These are phyloP conservation scores for Lithobius niger DNA, from an alignment of 1,140 invertebrate species.

Conservation along the genomic window DNA sequence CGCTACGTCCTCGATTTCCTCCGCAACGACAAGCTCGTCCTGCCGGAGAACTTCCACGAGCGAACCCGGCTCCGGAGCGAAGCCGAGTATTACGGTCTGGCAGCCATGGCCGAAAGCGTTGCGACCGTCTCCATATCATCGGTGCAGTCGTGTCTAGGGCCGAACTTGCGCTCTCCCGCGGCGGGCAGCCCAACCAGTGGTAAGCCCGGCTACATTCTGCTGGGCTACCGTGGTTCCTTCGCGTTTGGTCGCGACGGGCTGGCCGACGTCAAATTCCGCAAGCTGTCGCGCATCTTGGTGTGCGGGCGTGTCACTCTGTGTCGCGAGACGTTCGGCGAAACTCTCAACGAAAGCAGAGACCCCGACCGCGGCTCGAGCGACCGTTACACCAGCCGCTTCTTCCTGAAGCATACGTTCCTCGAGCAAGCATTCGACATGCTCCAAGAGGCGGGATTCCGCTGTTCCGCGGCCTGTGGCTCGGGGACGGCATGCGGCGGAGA, in stretches of 20 bases:
- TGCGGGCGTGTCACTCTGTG: constrained; percentile 84
- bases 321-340: constrained; percentile 91
- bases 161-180: background rate
- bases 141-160: too few relatives aligned
- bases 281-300: constrained; percentile 89
- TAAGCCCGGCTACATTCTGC: constrained; percentile 64
- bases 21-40: constrained; percentile 68
- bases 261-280: constrained; percentile 96
- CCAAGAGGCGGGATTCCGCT: constrained; percentile 75
- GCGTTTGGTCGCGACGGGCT: constrained; percentile 96
- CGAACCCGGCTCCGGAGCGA: constrained; percentile 78
- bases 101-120: constrained; percentile 43
- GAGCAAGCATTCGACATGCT: constrained; percentile 98
- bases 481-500: constrained; percentile 70
- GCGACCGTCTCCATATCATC: background rate
- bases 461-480: constrained; percentile 64
- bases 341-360: constrained; percentile 92
- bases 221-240: constrained; percentile 98
- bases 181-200: constrained; percentile 12
- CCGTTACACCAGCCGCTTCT: constrained; percentile 94
- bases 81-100: constrained; percentile 70
- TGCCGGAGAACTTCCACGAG: constrained; percentile 94
- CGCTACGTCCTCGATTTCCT: constrained; percentile 93
- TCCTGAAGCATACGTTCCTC: constrained; percentile 93
- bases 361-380: constrained; percentile 85